phyloP scores from a whole-genome alignment of 2,797 vertebrate genomes.

The Margarornis squamiger region DNA sequence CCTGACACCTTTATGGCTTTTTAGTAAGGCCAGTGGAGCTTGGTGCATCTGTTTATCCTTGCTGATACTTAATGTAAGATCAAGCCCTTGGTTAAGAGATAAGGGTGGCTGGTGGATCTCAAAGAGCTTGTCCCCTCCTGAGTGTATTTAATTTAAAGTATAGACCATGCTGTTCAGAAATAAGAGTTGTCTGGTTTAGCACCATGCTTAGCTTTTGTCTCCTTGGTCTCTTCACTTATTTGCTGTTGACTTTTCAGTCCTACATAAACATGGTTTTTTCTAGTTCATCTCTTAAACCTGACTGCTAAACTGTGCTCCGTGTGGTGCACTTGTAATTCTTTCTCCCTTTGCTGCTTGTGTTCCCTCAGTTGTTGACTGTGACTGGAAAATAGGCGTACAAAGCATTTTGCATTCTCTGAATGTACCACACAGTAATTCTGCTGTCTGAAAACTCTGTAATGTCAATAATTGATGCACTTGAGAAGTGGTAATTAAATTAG shows the following conservation, averaged over 20 bases:
- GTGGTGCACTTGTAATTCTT: slow-evolving; percentile 10
- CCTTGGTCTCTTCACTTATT: neutral
- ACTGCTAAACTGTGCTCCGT: slow-evolving; percentile 18
- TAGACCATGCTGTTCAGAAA: neutral
- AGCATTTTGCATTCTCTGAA: slow-evolving; percentile 98
- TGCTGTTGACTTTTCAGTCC: neutral
- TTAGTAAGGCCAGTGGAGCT: neutral
- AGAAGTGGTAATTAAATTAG: slow-evolving; percentile 99
- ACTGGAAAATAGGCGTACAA: slow-evolving; percentile 87
- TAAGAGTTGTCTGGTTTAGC: neutral
- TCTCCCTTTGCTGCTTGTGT: slow-evolving; percentile 44
- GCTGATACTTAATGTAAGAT: neutral
- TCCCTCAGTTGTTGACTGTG: slow-evolving; percentile 72
- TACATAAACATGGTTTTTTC: neutral
- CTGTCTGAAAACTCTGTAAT: slow-evolving; percentile 99
- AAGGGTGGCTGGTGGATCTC: neutral
- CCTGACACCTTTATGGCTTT: neutral
- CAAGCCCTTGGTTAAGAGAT: neutral
- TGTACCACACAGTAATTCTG: slow-evolving; percentile 93
- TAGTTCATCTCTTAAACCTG: slow-evolving; percentile 24
- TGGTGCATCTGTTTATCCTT: neutral
- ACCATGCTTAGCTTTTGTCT: neutral
- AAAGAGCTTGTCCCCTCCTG: neutral
- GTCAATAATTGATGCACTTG: slow-evolving; percentile 99
- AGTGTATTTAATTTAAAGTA: neutral